These are phyloP conservation scores for Camptogramma bilineatum DNA, from an alignment of 2,888 invertebrate species.

Conservation along the genomic window DNA sequence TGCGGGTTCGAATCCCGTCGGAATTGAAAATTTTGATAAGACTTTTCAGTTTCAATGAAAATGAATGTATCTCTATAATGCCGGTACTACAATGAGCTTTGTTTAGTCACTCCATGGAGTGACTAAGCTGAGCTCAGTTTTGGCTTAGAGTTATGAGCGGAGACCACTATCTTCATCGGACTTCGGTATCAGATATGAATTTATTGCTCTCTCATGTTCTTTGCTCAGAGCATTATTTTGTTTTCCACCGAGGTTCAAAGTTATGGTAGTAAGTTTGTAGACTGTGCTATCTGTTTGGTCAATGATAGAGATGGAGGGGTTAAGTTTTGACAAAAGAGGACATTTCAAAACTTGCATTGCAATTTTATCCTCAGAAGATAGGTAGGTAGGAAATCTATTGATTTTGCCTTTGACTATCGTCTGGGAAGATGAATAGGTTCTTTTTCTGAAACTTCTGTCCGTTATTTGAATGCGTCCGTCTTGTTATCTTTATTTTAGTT, in stretches of 20 bases:
- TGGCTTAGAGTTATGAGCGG: constrained; percentile 47
- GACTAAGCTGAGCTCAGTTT: constrained; percentile 2
- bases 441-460: too few species aligned
- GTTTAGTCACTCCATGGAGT: too few species aligned
- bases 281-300: constrained; percentile 4
- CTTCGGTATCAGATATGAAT: constrained; percentile 45
- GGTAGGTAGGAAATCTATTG: neutral
- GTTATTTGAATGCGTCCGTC: too few species aligned
- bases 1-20: too few species aligned
- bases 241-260: constrained; percentile 14
- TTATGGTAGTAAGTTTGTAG: constrained; percentile 1
- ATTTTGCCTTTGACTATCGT: neutral
- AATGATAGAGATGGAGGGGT: neutral
- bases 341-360: neutral
- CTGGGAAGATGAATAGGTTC: too few species aligned
- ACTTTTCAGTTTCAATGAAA: too few species aligned
- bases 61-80: too few species aligned
- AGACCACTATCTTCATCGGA: constrained; percentile 45
- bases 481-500: too few species aligned
- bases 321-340: constrained; percentile 1
- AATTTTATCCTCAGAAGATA: neutral
- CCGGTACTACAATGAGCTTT: too few species aligned
- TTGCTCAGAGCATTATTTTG: constrained; percentile 17
- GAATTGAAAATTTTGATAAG: too few species aligned
- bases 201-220: constrained; percentile 41